Evolutionary conservation across 2,113 vertebrate species (phyloP).

Genomic region (Aptenodytes patagonicus): DNA sequence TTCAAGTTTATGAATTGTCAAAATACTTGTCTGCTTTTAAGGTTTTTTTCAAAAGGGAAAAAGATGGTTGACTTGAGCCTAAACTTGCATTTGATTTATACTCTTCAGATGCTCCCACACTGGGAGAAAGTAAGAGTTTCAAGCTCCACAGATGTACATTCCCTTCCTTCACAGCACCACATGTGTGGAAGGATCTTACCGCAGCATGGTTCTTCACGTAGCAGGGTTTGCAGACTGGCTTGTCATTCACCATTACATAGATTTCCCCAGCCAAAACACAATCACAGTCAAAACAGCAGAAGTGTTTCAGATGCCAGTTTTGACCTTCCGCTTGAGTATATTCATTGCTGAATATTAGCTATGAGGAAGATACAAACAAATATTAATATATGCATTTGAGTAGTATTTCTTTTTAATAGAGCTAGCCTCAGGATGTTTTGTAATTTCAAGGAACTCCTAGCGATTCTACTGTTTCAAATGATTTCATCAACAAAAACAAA

Average conservation of each 20-base stretch:
- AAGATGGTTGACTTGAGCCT: not conserved
- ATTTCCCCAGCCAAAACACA: conserved; percentile 91
- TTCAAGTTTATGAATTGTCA: not conserved
- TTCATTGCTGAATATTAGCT: conserved; percentile 98
- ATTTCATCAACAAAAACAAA: not conserved
- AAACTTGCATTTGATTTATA: not conserved
- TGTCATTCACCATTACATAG: conserved; percentile 91
- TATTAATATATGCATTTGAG: not conserved
- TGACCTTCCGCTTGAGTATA: conserved; percentile 96
- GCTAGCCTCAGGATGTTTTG: not conserved
- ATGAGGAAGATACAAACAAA: not conserved
- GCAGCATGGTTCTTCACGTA: conserved; percentile 92
- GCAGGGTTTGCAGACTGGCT: conserved; percentile 92
- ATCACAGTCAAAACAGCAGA: conserved; percentile 99
- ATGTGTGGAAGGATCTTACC: conserved; percentile 71
- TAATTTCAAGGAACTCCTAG: not conserved
- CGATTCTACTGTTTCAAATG: not conserved
- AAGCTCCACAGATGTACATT: rapidly evolving
- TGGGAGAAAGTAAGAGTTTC: not conserved
- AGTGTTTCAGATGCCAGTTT: conserved; percentile 98
- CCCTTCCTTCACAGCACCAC: not conserved
- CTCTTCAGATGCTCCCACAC: not conserved
- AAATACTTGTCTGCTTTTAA: not conserved
- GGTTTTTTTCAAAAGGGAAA: not conserved
- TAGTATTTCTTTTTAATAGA: not conserved